Evolutionary conservation across 2,113 vertebrate species (phyloP).

Genomic region (Brachyhypopomus occidentalis): DNA sequence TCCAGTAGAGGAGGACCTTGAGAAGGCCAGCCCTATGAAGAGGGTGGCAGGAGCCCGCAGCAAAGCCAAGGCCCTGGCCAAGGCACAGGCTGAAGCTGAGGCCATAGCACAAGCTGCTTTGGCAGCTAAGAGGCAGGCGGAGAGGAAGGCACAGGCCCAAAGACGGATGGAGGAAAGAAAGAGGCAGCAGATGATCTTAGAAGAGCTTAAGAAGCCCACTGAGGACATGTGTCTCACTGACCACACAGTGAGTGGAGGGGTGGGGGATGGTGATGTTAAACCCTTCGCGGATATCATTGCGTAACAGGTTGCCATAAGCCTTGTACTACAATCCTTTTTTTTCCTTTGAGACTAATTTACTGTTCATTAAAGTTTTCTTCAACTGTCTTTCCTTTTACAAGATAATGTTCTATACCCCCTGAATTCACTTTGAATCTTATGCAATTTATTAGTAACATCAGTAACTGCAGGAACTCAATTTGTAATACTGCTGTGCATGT

Average conservation of each 20-base stretch:
- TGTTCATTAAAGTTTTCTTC: too few species aligned
- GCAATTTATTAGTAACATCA: neutral
- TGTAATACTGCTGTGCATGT: neutral
- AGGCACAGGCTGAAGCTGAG: conserved; percentile 79
- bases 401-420: too few species aligned
- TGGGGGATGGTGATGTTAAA: neutral
- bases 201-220: conserved; percentile 93
- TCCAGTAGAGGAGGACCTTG: conserved; percentile 59
- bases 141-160: conserved; percentile 78
- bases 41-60: conserved; percentile 73
- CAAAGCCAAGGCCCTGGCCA: conserved; percentile 81
- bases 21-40: conserved; percentile 67
- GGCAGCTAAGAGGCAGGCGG: conserved; percentile 77
- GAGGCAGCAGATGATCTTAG: conserved; percentile 88
- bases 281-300: neutral
- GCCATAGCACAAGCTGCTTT: conserved; percentile 69
- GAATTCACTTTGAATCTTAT: neutral
- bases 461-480: too few species aligned
- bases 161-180: conserved; percentile 86
- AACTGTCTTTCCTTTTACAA: too few species aligned
- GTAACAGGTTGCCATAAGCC: neutral
- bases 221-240: conserved; percentile 96
- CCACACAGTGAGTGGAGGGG: conserved; percentile 79
- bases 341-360: too few species aligned
- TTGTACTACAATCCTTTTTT: neutral